Evolutionary conservation across 2,113 vertebrate species (phyloP).

Genomic region (Ptychochromis oligacanthus): DNA sequence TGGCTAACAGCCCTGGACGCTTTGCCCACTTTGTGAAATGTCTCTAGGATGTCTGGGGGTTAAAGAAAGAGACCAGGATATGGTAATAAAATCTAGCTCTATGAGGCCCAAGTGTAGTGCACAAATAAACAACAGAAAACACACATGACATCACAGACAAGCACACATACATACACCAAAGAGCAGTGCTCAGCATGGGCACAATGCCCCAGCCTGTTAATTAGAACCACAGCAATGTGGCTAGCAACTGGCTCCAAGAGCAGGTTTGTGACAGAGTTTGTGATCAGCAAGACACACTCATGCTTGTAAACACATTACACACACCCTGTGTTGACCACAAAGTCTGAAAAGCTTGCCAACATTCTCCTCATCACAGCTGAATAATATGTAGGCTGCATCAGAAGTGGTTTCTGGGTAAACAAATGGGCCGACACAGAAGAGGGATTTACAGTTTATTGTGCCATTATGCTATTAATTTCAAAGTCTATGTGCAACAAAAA

Average conservation of each 20-base stretch:
- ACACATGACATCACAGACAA: constrained; percentile 19
- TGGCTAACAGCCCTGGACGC: constrained; percentile 62
- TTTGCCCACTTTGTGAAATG: constrained; percentile 63
- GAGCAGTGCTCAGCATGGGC: constrained; percentile 33
- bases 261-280: constrained; percentile 77
- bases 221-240: constrained; percentile 74
- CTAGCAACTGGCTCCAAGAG: constrained; percentile 66
- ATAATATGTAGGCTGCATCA: constrained; percentile 64
- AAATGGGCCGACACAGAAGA: constrained; percentile 43
- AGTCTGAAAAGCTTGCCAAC: constrained; percentile 61
- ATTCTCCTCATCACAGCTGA: constrained; percentile 70
- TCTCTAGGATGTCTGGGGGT: constrained; percentile 60
- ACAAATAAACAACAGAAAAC: constrained; percentile 43
- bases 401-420: constrained; percentile 74
- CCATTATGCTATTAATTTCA: constrained; percentile 63
- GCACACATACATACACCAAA: constrained; percentile 22
- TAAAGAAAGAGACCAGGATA: constrained; percentile 53
- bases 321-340: constrained; percentile 73
- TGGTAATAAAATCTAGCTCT: constrained; percentile 62
- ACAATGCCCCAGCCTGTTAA: constrained; percentile 65
- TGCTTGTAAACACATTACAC: constrained; percentile 78
- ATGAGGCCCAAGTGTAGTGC: constrained; percentile 33
- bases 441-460: constrained; percentile 59
- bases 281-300: constrained; percentile 76
- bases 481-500: constrained; percentile 60